A percentile compares a stretch with the other conserved stretches of the same genome.
Evolutionary conservation across 1,140 invertebrate genomes (phyloP).

Genomic region (Venturia canescens): DNA sequence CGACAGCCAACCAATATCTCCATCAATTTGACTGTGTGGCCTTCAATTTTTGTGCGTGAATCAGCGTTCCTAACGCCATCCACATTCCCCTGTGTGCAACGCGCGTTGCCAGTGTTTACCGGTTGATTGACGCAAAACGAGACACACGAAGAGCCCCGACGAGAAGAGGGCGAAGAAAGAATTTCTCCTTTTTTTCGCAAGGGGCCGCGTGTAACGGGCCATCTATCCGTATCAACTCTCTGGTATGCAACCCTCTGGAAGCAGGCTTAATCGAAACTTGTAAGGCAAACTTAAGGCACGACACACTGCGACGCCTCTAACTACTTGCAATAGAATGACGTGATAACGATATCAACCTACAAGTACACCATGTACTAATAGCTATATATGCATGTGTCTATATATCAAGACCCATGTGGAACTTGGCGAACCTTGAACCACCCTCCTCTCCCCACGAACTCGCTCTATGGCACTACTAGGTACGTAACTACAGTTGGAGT

Average conservation of each 20-base stretch:
- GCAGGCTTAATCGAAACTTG: constrained; percentile 30
- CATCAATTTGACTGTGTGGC: constrained; percentile 28
- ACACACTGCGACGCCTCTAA: constrained; percentile 4
- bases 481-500: constrained; percentile 39
- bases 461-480: constrained; percentile 3
- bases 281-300: constrained; percentile 9
- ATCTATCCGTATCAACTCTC: not conserved
- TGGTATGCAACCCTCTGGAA: not conserved
- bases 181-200: not conserved
- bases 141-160: not conserved
- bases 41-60: constrained; percentile 31
- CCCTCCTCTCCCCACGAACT: constrained; percentile 2
- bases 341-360: constrained; percentile 41
- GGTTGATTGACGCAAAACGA: not conserved
- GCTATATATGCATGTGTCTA: not conserved
- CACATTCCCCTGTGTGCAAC: not conserved
- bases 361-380: constrained; percentile 13
- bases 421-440: constrained; percentile 39
- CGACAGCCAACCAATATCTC: constrained; percentile 21
- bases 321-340: constrained; percentile 35
- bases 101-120: not conserved
- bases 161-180: not conserved
- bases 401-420: constrained; percentile 21
- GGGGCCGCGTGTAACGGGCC: not conserved
- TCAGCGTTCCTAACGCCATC: not conserved